A percentile compares a stretch with the other conserved stretches of the same genome.
phyloP scores from a whole-genome alignment of 2,113 vertebrate genomes.

The Syngnathoides biaculeatus region DNA sequence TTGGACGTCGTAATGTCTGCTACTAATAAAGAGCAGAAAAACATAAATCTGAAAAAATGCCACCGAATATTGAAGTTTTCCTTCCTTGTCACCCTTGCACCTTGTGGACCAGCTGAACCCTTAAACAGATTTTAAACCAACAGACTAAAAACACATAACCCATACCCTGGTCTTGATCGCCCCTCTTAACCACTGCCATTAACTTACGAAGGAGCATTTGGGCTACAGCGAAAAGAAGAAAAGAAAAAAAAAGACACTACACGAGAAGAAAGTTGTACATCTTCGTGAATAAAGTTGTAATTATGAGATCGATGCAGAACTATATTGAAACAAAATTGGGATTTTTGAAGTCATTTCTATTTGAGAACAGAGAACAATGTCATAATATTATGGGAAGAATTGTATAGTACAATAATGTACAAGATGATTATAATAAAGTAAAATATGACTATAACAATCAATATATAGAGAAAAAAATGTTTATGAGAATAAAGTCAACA shows the following conservation, averaged over 20 bases:
- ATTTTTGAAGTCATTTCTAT: not conserved
- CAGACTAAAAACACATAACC: conserved; percentile 77
- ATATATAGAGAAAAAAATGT: not conserved
- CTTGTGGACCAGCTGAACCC: conserved; percentile 71
- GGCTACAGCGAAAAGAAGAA: not conserved
- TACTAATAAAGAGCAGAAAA: conserved; percentile 16
- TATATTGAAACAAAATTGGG: not conserved
- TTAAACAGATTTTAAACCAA: conserved; percentile 68
- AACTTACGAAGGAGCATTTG: conserved; percentile 3
- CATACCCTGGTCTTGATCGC: conserved; percentile 77
- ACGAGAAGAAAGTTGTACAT: not conserved
- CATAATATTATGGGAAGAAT: no score
- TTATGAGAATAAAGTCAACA: not conserved
- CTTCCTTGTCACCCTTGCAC: conserved; percentile 58
- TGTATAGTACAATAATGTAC: no score
- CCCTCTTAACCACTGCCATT: conserved; percentile 61
- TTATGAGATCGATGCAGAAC: not conserved
- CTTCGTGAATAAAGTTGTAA: not conserved
- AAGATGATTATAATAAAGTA: not conserved
- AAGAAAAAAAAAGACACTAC: not conserved
- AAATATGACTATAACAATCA: not conserved
- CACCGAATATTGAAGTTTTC: not conserved
- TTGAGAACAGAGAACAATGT: not conserved
- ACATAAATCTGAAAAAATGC: not conserved
- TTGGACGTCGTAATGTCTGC: conserved; percentile 32